Evolutionary conservation across 2,797 vertebrate species (phyloP), one percentile per base, ranked within the genome.

Genomic region (Rhynchotus rufescens): DNA sequence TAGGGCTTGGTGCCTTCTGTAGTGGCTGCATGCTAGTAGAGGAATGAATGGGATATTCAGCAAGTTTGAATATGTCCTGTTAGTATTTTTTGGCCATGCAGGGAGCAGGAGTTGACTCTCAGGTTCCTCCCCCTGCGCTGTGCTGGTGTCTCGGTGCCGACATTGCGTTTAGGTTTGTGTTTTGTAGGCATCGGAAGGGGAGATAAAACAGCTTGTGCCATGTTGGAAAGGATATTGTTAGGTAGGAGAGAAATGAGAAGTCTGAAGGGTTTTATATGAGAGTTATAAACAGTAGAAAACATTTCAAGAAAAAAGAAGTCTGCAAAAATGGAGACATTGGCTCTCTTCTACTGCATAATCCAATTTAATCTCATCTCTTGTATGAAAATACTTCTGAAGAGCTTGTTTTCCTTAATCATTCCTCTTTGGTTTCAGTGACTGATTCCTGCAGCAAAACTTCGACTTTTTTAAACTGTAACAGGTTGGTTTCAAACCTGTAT

Each of bases 381-480:
- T 15, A 28, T 20, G 28, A 49, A 67, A 87, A 72, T 81, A 38
- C 32, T 69, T 47, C 40, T 71, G 65, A 86, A 30, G 34, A 81
- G 40, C 13, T 21, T 60, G 38, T 79, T 87, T 88, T 71, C 78
- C 84, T 67, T 80, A 93, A 34, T 64, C 62, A 88, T 62, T 13
- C 75, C 88, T 23, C 32, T 69, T 64, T 75, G 80, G 57, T 75
- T 72, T 80, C 86, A 89, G 75, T 23, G 19, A 47, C 52, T 17
- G 25, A 57, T 28, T 71, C 80, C 75, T 81, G 67, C 23, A 93
- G 30, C 7, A 2, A 67, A 86, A 80, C 68, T 78, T 62, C 49
- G 84, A 84, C 84, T 94, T 54, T 97, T 85, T 86, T 47, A 61
- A 90, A 76, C 80, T 69, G 64, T 47, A 83, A 84, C 15, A 84